Conservation (phyloP, 2,113 vertebrate genomes). For the Chaetorhynchus papuensis region DNA sequence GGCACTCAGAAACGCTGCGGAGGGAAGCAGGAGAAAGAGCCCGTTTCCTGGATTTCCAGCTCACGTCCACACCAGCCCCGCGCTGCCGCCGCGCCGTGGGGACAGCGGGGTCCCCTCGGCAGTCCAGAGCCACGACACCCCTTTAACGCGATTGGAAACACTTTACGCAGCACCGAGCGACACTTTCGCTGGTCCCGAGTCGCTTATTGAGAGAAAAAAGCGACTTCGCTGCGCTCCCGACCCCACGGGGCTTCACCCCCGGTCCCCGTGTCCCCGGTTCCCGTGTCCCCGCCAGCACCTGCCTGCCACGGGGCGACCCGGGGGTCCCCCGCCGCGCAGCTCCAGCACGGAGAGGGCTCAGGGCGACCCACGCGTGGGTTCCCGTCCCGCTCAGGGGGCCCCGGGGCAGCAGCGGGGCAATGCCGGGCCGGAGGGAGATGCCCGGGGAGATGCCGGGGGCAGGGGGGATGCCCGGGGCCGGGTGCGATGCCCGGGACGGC, state of each 20-base stretch:
- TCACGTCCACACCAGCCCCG: neutral
- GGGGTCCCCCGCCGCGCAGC: neutral
- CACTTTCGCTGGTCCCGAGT: accelerated
- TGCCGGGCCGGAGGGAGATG: neutral
- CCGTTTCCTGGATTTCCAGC: neutral
- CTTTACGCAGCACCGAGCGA: accelerated
- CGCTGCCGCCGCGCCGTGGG: neutral
- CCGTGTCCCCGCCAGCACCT: neutral
- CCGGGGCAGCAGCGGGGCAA: neutral
- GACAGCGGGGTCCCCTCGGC: neutral
- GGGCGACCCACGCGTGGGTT: neutral
- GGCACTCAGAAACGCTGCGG: neutral
- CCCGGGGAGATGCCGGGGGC: neutral
- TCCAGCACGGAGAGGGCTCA: neutral
- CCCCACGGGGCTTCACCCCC: neutral
- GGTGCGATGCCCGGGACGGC: neutral
- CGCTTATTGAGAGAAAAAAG: accelerated
- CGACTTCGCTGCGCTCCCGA: accelerated
- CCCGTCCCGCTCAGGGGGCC: neutral
- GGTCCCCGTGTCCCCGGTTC: neutral
- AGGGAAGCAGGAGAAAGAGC: neutral
- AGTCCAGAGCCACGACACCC: accelerated
- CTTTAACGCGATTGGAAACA: accelerated
- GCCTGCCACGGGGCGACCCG: neutral
- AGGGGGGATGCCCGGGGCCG: neutral